Conservation (phyloP, 1,140 invertebrate genomes). For the Solenopsis invicta region DNA sequence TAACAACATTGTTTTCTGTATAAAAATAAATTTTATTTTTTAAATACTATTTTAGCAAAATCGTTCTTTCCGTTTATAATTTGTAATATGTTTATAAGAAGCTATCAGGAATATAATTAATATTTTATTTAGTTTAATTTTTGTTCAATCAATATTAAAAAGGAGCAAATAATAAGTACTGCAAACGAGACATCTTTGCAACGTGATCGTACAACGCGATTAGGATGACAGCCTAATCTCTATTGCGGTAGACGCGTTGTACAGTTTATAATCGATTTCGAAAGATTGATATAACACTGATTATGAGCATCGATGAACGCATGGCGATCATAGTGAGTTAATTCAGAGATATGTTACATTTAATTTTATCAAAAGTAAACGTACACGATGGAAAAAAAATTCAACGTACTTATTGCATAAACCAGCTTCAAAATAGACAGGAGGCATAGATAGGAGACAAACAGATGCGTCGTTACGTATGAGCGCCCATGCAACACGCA, state of each 20-base stretch:
- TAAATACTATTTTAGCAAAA: too few relatives aligned
- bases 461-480: neutral
- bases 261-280: slow-evolving; percentile 16
- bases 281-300: slow-evolving; percentile 15
- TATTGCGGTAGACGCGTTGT: neutral
- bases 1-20: too few relatives aligned
- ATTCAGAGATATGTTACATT: slow-evolving; percentile 10
- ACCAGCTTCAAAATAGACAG: neutral
- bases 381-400: neutral
- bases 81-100: neutral
- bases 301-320: slow-evolving; percentile 13
- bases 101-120: neutral
- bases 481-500: neutral
- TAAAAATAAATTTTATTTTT: too few relatives aligned
- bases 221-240: neutral
- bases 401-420: slow-evolving; percentile 16
- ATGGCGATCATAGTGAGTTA: neutral
- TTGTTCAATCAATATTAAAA: neutral
- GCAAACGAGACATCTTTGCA: neutral
- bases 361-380: slow-evolving; percentile 15
- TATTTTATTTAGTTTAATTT: neutral
- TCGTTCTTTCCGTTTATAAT: too few relatives aligned
- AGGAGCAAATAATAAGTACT: neutral
- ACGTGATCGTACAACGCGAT: neutral
- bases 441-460: too few relatives aligned